Percentiles rank a stretch among this genome's conserved stretches.
These are phyloP conservation scores for Centrocercus urophasianus DNA, from an alignment of 2,113 vertebrate genomes.

Conservation along the genomic window DNA sequence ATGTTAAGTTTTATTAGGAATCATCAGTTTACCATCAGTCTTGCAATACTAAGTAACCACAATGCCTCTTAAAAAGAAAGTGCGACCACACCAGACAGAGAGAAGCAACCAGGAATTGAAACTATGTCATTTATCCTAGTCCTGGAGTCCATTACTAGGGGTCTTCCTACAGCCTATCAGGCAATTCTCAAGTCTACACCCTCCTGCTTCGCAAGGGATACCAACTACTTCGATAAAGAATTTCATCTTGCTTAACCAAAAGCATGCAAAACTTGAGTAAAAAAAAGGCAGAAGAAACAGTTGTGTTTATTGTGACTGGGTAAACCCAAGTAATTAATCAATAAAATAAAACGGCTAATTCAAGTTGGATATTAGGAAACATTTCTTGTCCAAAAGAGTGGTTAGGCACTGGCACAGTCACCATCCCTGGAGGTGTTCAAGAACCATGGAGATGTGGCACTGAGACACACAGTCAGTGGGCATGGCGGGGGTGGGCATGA, in stretches of 20 bases:
- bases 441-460: too few species aligned
- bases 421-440: too few species aligned
- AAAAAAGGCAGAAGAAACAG: background rate
- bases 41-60: background rate
- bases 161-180: background rate
- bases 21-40: background rate
- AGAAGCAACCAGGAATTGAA: background rate
- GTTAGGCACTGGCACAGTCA: too few species aligned
- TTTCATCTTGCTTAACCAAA: background rate
- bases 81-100: background rate
- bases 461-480: too few species aligned
- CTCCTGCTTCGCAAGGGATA: background rate
- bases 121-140: background rate
- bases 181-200: background rate
- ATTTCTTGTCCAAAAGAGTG: too few species aligned
- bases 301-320: background rate
- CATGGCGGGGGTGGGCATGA: too few species aligned
- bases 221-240: background rate
- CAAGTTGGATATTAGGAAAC: too few species aligned
- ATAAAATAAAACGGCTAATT: background rate
- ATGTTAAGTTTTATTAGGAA: background rate
- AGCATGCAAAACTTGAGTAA: background rate
- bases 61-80: background rate
- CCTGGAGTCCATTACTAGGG: background rate
- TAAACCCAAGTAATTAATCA: background rate